Base-by-base conservation (phyloP, 2,797 vertebrate genomes). In the Paratrypauchen microcephalus region DNA sequence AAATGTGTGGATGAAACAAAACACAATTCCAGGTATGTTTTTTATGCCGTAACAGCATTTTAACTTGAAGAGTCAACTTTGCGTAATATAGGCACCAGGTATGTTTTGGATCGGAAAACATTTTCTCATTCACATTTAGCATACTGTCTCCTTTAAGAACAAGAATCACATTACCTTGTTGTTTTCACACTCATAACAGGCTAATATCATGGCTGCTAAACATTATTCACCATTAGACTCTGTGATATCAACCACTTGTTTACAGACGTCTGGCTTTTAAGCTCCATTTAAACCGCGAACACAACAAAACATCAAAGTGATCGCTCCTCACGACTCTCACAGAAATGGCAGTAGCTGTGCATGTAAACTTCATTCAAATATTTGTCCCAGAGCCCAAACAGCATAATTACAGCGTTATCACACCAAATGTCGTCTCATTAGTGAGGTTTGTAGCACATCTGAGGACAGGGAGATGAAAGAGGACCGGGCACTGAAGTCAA, bases 331-430 rank as follows among this genome's bases (percentile, higher is more conserved):
- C 5, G 21, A 79, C 9, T 65, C 65, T 70, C 70, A 56, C 65
- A 71, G 52, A 69, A 50, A 70, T 73, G 82, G 78, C 81, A 77
- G 80, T 78, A 75, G 62, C 64, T 66, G 45, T 56, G 15, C 4
- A 71, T 78, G 74, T 70, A 62, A 75, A 81, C 71, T 61, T 70
- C 47, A 67, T n/a, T 80, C 32, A 69, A 74, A 64, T 26, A 63
- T 63, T 23, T 67, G 69, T 78, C 65, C 65, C n/a, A 63, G 30
- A 64, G 72, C 77, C 59, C 6, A 77, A 78, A 50, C 68, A 63
- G 77, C 39, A 45, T 28, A 47, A 30, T 19, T 64, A 61, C 24
- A 4, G 45, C 21, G 57, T 69, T 55, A 30, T 66, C 61, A 50
- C 66, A 69, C 47, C 48, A 62, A 69, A 73, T 4, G 21, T 12